These are phyloP conservation scores for Epicauta chinensis DNA, from an alignment of 1,140 invertebrate genomes.

Conservation along the genomic window DNA sequence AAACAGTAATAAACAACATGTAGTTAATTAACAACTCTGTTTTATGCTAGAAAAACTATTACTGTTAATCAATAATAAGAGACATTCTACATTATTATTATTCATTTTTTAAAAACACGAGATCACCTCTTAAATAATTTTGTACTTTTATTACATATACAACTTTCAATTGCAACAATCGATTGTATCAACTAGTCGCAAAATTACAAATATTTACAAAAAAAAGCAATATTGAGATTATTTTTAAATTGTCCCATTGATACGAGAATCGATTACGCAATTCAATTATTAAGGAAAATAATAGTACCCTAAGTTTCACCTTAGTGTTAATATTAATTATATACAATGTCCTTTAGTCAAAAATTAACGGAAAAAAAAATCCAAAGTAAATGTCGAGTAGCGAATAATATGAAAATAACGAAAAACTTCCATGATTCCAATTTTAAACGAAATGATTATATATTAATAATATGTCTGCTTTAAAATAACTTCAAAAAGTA, in stretches of 20 bases:
- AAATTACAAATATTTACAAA: conserved; percentile 7
- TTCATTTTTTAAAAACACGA: conserved; percentile 25
- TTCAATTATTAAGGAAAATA: not conserved
- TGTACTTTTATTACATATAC: conserved; percentile 34
- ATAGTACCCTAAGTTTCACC: not conserved
- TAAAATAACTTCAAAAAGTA: conserved; percentile 34
- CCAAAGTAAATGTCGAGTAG: not conserved
- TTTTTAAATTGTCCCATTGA: conserved; percentile 7
- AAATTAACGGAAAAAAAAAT: not conserved
- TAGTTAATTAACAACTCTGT: no score
- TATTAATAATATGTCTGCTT: no score
- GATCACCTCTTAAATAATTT: conserved; percentile 39
- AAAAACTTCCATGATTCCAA: conserved; percentile 2
- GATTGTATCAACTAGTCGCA: not conserved
- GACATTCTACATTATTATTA: conserved; percentile 27
- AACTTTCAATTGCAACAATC: conserved; percentile 13
- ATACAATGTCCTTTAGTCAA: not conserved
- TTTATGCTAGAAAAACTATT: no score
- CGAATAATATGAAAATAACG: conserved; percentile 1
- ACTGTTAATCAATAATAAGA: conserved; percentile 15
- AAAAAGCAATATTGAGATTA: conserved; percentile 5
- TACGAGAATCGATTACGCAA: conserved; percentile 16
- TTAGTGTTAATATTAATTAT: conserved; percentile 1
- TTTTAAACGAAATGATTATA: no score
- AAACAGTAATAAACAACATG: no score